Percentiles rank a stretch among this genome's conserved stretches.
phyloP scores from a whole-genome alignment of 2,113 vertebrate genomes.

The Psophia crepitans region DNA sequence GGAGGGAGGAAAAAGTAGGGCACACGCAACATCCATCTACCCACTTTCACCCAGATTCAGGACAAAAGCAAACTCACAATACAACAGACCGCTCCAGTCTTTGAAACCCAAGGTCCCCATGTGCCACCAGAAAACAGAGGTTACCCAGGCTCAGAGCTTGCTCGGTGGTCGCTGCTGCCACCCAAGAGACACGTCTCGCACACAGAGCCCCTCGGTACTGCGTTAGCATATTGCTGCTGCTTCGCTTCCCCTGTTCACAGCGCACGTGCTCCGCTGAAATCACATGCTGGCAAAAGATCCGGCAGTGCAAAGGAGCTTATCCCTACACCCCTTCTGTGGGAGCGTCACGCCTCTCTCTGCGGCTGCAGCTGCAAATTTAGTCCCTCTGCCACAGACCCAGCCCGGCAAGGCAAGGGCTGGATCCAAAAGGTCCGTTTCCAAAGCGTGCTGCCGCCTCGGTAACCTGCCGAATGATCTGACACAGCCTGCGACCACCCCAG shows the following conservation, averaged over 20 bases:
- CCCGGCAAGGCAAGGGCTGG: background rate
- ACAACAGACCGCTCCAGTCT: background rate
- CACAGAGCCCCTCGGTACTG: background rate
- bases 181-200: background rate
- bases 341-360: fast-evolving
- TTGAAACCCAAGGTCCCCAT: background rate
- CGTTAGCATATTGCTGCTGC: background rate
- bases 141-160: background rate
- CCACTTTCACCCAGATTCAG: background rate
- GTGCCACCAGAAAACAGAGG: background rate
- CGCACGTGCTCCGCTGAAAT: background rate
- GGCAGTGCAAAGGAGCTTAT: background rate
- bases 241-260: background rate
- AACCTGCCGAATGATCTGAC: background rate
- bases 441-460: background rate
- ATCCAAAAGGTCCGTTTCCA: background rate
- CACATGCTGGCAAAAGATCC: background rate
- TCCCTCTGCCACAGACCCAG: background rate
- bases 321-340: fast-evolving
- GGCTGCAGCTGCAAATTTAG: background rate
- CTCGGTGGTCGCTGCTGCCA: background rate
- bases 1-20: background rate
- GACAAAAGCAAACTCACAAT: background rate
- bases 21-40: background rate
- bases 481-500: background rate